phyloP scores from a whole-genome alignment of 92 coral and sea anemone genomes.

The Blastomussa wellsi region DNA sequence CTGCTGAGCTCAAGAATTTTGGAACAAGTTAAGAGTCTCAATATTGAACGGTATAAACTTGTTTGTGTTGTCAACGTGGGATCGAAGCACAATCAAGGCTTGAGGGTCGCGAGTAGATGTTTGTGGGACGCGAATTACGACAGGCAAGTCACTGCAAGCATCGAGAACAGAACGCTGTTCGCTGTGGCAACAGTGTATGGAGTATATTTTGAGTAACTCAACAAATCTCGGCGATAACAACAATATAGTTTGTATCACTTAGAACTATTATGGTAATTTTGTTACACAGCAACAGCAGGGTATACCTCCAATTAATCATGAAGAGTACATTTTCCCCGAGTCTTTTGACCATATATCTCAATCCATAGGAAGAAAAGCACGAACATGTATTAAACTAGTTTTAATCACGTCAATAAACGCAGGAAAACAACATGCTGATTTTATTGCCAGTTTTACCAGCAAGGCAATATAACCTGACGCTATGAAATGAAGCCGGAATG shows the following conservation, averaged over 20 bases:
- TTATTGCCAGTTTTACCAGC: background rate
- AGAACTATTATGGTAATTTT: background rate
- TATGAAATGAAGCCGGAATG: background rate
- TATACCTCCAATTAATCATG: background rate
- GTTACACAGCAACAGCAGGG: background rate
- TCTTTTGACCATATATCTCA: too few relatives aligned
- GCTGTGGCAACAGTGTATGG: slow-evolving; percentile 89
- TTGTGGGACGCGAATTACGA: slow-evolving; percentile 85
- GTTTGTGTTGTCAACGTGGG: slow-evolving; percentile 82
- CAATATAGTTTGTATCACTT: background rate
- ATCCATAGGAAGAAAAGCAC: too few relatives aligned
- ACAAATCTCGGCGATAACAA: background rate
- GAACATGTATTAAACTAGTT: background rate
- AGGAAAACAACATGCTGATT: background rate
- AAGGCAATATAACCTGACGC: background rate
- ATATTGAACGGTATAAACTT: slow-evolving; percentile 76
- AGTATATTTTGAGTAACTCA: slow-evolving; percentile 72
- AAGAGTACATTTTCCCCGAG: background rate
- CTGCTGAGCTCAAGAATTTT: slow-evolving; percentile 75
- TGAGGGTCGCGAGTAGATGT: slow-evolving; percentile 87
- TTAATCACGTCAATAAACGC: background rate
- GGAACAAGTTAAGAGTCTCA: slow-evolving; percentile 69
- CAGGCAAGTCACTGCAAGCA: slow-evolving; percentile 74
- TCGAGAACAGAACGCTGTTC: slow-evolving; percentile 69
- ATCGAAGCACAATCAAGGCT: slow-evolving; percentile 59